These are phyloP conservation scores for Lampris incognitus DNA, from an alignment of 2,113 vertebrate genomes.

Conservation along the genomic window DNA sequence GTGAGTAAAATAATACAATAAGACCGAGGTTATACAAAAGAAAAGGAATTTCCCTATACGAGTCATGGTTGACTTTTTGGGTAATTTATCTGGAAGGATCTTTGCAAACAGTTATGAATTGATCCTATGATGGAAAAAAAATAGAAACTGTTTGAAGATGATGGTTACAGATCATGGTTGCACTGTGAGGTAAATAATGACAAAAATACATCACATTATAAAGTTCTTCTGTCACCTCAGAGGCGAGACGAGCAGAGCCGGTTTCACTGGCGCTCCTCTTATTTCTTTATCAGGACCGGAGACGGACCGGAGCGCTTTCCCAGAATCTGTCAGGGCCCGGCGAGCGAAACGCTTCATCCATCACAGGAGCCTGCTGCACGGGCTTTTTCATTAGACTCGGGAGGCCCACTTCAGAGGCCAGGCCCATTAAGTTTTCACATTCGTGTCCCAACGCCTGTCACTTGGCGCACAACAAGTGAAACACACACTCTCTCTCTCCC, in stretches of 20 bases:
- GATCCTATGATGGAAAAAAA: conserved; percentile 18
- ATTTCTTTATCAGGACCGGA: conserved; percentile 76
- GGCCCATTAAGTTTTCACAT: conserved; percentile 79
- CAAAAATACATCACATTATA: conserved; percentile 40
- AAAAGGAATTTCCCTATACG: too few species aligned
- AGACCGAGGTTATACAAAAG: too few species aligned
- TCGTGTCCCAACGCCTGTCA: conserved; percentile 77
- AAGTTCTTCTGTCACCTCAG: conserved; percentile 59
- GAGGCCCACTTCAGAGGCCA: conserved; percentile 75
- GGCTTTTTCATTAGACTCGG: conserved; percentile 72
- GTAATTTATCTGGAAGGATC: conserved; percentile 1
- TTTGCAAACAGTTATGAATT: conserved; percentile 10
- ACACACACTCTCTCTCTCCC: conserved; percentile 52
- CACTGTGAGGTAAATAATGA: conserved; percentile 46
- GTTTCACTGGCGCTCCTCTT: conserved; percentile 45
- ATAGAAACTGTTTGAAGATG: background rate
- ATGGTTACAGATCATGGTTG: background rate
- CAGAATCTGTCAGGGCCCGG: conserved; percentile 80
- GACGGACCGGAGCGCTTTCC: conserved; percentile 72
- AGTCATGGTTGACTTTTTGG: background rate
- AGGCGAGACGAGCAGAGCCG: conserved; percentile 41
- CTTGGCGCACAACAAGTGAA: conserved; percentile 70
- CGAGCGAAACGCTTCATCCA: conserved; percentile 77
- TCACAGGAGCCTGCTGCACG: conserved; percentile 72
- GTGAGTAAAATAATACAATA: too few species aligned